Evolutionary conservation across 2,888 invertebrate genomes (phyloP).

Genomic region (Fissipunctia ypsillon): DNA sequence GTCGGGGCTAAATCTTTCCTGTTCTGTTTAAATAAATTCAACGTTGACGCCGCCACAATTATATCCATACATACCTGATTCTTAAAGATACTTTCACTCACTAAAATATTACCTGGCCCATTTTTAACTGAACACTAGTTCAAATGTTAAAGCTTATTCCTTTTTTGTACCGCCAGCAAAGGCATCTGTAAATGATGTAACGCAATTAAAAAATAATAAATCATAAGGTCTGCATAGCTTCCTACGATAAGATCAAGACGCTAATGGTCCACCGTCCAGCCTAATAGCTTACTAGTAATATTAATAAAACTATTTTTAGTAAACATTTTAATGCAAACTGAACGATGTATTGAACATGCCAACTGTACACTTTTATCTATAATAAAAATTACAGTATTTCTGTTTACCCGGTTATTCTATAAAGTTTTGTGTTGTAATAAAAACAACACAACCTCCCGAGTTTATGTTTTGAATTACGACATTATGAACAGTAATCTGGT

Average conservation of each 20-base stretch:
- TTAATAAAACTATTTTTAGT: constrained; percentile 76
- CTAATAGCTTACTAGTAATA: constrained; percentile 76
- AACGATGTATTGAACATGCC: constrained; percentile 30
- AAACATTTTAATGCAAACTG: constrained; percentile 42
- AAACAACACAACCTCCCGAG: constrained; percentile 32
- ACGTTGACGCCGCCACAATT: background rate
- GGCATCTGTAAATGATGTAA: constrained; percentile 62
- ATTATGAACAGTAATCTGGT: constrained; percentile 29
- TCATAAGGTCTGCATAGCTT: constrained; percentile 62
- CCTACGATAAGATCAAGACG: constrained; percentile 76
- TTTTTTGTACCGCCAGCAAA: constrained; percentile 40
- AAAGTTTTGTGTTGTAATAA: constrained; percentile 53
- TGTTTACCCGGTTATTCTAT: constrained; percentile 36
- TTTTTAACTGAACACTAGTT: constrained; percentile 31
- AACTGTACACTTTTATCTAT: constrained; percentile 28
- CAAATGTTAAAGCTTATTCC: constrained; percentile 36
- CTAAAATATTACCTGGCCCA: constrained; percentile 5
- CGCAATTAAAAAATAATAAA: constrained; percentile 76
- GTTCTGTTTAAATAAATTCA: background rate
- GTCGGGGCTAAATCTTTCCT: background rate
- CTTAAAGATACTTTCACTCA: background rate
- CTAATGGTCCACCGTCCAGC: constrained; percentile 73
- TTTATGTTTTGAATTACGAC: constrained; percentile 37
- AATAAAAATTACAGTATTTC: constrained; percentile 37
- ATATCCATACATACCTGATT: background rate